These are phyloP conservation scores for Rattus norvegicus DNA, from an alignment of 2,113 vertebrate genomes.

Conservation along the genomic window DNA sequence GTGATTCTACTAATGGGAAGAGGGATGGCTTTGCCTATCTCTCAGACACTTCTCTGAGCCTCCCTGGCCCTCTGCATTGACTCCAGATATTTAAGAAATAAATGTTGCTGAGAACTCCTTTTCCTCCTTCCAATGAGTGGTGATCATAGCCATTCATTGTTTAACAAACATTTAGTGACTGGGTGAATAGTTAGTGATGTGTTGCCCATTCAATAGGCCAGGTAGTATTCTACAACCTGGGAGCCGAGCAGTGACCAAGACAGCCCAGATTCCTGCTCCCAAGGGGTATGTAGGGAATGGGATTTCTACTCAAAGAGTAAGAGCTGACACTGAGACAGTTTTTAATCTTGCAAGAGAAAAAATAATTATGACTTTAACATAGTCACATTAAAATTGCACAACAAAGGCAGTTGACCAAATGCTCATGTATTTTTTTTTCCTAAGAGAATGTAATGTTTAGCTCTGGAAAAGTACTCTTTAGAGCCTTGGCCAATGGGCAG, in stretches of 20 bases:
- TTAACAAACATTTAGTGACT: conserved; percentile 6
- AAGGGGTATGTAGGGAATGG: not conserved
- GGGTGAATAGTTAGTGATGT: not conserved
- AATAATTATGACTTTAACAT: conserved; percentile 19
- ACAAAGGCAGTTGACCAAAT: not conserved
- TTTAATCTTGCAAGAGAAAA: conserved; percentile 42
- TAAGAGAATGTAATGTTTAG: not conserved
- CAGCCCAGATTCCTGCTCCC: not conserved
- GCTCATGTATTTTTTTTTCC: not conserved
- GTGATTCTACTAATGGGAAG: not conserved
- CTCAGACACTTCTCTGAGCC: not conserved
- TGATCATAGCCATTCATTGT: not conserved
- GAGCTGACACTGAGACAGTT: conserved; percentile 6
- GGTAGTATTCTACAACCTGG: not conserved
- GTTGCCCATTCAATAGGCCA: not conserved
- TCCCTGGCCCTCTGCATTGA: not conserved
- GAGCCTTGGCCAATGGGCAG: not conserved
- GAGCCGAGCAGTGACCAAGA: not conserved
- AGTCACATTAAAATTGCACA: conserved; percentile 29
- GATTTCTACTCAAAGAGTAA: not conserved
- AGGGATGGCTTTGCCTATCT: not conserved
- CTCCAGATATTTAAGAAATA: conserved; percentile 49
- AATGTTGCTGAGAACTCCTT: conserved; percentile 20
- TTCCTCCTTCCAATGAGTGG: not conserved
- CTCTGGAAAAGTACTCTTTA: not conserved